Conservation (phyloP, 2,888 invertebrate species). For the Siphonodentalium dalli region DNA sequence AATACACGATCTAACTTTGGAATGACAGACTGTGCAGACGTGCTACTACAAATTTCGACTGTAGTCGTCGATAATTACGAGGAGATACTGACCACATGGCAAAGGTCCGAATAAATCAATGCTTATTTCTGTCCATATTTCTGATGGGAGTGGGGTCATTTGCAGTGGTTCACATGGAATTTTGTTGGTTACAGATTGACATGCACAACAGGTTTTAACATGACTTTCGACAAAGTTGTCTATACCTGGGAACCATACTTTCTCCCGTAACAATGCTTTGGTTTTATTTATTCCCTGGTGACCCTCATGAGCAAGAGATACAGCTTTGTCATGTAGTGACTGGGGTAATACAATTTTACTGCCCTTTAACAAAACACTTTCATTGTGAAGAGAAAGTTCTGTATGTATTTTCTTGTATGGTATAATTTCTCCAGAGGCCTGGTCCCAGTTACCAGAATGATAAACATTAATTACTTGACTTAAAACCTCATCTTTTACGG, state of each 20-base stretch:
- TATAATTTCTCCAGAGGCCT: neutral
- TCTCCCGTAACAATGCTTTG: constrained; percentile 28
- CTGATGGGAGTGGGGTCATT: too few relatives aligned
- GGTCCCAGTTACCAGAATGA: neutral
- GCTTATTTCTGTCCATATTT: too few relatives aligned
- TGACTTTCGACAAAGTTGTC: constrained; percentile 22
- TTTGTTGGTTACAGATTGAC: too few relatives aligned
- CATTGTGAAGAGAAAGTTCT: constrained; percentile 9
- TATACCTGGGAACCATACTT: constrained; percentile 31
- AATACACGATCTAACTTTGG: too few relatives aligned
- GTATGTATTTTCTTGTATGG: neutral
- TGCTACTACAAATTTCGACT: too few relatives aligned
- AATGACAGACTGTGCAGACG: too few relatives aligned
- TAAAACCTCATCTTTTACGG: neutral
- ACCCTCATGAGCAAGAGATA: constrained; percentile 29
- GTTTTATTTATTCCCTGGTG: constrained; percentile 34
- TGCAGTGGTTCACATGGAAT: too few relatives aligned
- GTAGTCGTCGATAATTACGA: too few relatives aligned
- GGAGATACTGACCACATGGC: too few relatives aligned
- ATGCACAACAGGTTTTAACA: too few relatives aligned
- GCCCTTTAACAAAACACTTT: too few relatives aligned
- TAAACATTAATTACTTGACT: constrained; percentile 2
- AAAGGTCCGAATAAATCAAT: too few relatives aligned
- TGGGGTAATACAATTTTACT: constrained; percentile 25
- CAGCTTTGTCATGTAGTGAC: constrained; percentile 14